Evolutionary conservation across 2,888 invertebrate species (phyloP), one percentile per base, ranked within the genome.

Genomic region (Myopa testacea): DNA sequence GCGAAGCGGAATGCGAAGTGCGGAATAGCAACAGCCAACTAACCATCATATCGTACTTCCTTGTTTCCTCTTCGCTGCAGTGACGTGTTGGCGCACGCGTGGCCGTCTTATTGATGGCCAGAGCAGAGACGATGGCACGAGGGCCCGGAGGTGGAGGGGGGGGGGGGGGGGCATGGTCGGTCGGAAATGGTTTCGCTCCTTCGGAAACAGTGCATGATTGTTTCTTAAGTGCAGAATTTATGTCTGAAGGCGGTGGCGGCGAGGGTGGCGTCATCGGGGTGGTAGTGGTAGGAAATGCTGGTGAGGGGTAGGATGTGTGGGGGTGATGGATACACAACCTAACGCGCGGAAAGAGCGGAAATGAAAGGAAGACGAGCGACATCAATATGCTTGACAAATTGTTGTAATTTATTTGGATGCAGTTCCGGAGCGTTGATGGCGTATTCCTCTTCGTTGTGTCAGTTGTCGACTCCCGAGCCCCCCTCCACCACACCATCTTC

Each of bases 311-410:
- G 69, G 40, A 37, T 34, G 70, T 55, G 50, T 26, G 60, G 73
- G 37, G 14, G 55, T 40, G 60, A 58, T 12, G 38, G 7, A 37
- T 16, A 16, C 60, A 10, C 14, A 12, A 10, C 10, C 14, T 4
- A 38, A 34, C 16, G 14, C 38, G 14, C 52, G 34, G n/a, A 37
- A 75, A 26, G 26, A 58, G 4, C 19, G 60, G 68, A 68, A 68
- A 40, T 60, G 69, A 40, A 37, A 45, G 65, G 4, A 68, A 60
- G 38, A 55, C 45, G 69, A 63, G 58, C 60, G 68, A 60, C 75
- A 75, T 84, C 84, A 85, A 84, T 84, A 85, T 83, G 82, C 82
- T 83, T 87, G 86, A 87, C 86, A 87, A 86, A 86, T 87, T 85
- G 83, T 83, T 85, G 74, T 74, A 60, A 79, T 77, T 76, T 62